phyloP scores from a whole-genome alignment of 30 jellyfish, hydroid and myxozoan genomes.

The Sanderia malayensis region DNA sequence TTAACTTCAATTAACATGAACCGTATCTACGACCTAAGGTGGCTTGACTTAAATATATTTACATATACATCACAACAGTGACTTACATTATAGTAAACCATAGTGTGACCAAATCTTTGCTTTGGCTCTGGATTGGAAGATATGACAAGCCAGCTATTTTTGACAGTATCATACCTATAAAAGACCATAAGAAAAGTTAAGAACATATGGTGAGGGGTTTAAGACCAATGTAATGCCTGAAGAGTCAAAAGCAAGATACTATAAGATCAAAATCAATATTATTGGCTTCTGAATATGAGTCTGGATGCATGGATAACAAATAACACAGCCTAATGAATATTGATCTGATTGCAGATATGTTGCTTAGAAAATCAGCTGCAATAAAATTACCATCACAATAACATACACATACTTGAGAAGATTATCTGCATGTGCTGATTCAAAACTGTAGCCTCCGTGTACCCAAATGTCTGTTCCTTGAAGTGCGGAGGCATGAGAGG shows the following conservation, averaged over 20 bases:
- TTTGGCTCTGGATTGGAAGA: conserved; percentile 31
- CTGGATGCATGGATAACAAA: no score
- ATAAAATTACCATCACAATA: no score
- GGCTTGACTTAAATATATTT: no score
- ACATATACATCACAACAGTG: no score
- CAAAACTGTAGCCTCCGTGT: conserved; percentile 78
- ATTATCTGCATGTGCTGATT: conserved; percentile 7
- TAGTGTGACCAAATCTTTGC: conserved; percentile 75
- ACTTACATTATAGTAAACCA: conserved; percentile 77
- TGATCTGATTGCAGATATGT: no score
- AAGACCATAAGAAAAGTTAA: not conserved
- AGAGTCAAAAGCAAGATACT: no score
- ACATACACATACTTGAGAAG: conserved; percentile 66
- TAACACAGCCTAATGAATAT: no score
- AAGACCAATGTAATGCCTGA: not conserved
- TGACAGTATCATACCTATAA: conserved; percentile 37
- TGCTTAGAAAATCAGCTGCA: no score
- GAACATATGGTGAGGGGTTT: not conserved
- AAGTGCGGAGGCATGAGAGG: conserved; percentile 82
- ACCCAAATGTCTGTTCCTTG: conserved; percentile 45
- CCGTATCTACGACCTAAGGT: no score
- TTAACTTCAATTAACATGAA: no score
- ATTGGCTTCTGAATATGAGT: no score
- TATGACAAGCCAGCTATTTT: conserved; percentile 33
- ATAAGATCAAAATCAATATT: no score